phyloP scores from a whole-genome alignment of 2,113 vertebrate species.

The Chascanopsetta lugubris region DNA sequence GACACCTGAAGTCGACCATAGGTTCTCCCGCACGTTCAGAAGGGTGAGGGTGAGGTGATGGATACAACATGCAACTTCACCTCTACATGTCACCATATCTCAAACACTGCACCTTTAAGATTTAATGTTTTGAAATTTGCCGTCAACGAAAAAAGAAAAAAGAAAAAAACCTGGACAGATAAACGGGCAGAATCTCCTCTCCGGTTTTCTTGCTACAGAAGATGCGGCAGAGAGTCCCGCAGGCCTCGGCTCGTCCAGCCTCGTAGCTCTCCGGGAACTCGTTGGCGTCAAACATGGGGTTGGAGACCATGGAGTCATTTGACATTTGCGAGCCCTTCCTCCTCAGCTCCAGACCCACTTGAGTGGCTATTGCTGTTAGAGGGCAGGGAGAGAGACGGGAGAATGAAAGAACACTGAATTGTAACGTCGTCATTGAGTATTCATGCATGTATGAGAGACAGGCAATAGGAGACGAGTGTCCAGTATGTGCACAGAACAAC shows the following conservation, averaged over 20 bases:
- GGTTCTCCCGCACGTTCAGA: no score
- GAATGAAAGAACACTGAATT: constrained; percentile 73
- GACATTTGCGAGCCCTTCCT: constrained; percentile 96
- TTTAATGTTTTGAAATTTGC: background rate
- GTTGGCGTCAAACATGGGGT: constrained; percentile 89
- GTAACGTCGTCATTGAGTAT: constrained; percentile 59
- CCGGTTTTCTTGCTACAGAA: constrained; percentile 99
- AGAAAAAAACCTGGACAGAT: constrained; percentile 89
- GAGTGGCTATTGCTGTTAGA: constrained; percentile 90
- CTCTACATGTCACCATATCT: no score
- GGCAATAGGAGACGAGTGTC: constrained; percentile 48
- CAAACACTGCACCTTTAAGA: no score
- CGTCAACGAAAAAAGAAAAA: background rate
- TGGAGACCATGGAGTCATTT: constrained; percentile 93
- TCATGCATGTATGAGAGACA: constrained; percentile 58
- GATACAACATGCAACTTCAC: no score
- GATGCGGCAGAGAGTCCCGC: constrained; percentile 94
- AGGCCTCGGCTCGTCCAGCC: constrained; percentile 94
- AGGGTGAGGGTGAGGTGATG: no score
- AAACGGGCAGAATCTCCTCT: constrained; percentile 96
- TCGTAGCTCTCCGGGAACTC: constrained; percentile 97
- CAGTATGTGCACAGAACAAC: constrained; percentile 59
- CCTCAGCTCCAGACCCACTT: constrained; percentile 90
- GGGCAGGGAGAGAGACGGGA: constrained; percentile 53
- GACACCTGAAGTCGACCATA: no score